Conservation (phyloP, 2,113 vertebrate genomes). For the Pterocles orientalis region DNA sequence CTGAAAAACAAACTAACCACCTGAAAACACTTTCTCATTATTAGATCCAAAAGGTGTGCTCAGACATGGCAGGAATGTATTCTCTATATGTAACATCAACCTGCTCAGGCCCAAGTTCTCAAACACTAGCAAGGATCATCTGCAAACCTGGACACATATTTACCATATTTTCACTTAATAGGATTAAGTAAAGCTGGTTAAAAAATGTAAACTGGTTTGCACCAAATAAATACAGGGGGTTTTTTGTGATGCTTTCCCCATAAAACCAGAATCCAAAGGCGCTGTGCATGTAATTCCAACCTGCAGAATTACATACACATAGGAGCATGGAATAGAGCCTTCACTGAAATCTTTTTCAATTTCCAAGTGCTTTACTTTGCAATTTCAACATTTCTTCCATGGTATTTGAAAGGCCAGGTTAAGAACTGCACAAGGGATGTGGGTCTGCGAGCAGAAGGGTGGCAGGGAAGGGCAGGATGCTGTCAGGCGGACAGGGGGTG, state of each 20-base stretch:
- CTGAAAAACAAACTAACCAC: background rate
- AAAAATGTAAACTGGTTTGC: background rate
- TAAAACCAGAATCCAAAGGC: background rate
- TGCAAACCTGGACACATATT: background rate
- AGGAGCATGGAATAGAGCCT: rapidly evolving
- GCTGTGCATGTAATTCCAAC: background rate
- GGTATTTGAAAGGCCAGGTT: background rate
- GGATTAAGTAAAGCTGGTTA: background rate
- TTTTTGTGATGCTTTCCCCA: background rate
- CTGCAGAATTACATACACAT: rapidly evolving
- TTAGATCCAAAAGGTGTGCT: background rate
- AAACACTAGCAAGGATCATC: background rate
- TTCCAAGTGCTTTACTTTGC: background rate
- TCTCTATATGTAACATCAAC: background rate
- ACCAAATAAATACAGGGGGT: background rate
- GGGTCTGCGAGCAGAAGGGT: background rate
- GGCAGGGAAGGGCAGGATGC: background rate
- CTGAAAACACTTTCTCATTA: background rate
- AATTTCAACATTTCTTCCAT: background rate
- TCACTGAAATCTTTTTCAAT: background rate
- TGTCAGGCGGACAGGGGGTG: background rate
- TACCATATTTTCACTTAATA: background rate
- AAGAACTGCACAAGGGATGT: background rate
- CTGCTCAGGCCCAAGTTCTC: background rate
- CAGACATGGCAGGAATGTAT: background rate